A percentile compares a stretch with the other conserved stretches of the same genome.
Conservation (phyloP, 2,888 invertebrate species). For the Schizaphis graminum region DNA sequence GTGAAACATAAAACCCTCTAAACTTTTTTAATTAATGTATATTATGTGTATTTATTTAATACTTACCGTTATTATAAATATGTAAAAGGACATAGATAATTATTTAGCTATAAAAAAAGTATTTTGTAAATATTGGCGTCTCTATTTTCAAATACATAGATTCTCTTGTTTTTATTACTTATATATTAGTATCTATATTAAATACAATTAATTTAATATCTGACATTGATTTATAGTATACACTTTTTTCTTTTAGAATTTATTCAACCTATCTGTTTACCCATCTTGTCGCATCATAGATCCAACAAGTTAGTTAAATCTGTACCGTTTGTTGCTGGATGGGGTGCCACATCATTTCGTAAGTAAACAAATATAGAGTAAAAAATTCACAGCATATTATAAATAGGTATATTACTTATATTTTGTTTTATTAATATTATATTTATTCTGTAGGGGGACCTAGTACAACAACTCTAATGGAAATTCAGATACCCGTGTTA, state of each 20-base stretch:
- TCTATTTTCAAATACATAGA: not conserved
- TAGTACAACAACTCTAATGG: slow-evolving; percentile 77
- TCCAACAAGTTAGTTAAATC: slow-evolving; percentile 74
- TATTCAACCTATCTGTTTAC: slow-evolving; percentile 84
- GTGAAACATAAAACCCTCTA: too few species aligned
- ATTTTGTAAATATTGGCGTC: not conserved
- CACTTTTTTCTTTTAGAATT: slow-evolving; percentile 73
- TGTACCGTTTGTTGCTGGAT: slow-evolving; percentile 84
- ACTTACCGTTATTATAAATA: not conserved
- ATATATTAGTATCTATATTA: not conserved
- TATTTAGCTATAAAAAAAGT: not conserved
- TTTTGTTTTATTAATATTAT: not conserved
- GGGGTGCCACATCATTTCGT: slow-evolving; percentile 83
- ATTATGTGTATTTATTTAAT: not conserved
- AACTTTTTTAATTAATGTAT: too few species aligned
- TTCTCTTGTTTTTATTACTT: not conserved
- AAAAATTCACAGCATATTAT: not conserved
- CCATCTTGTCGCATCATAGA: slow-evolving; percentile 74
- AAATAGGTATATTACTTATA: not conserved
- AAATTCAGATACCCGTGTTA: slow-evolving; percentile 81
- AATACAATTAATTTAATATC: not conserved
- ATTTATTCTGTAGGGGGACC: slow-evolving; percentile 76
- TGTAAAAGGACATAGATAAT: not conserved
- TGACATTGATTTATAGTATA: not conserved
- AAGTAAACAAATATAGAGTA: slow-evolving; percentile 72